Evolutionary conservation across 2,113 vertebrate species (phyloP).

Genomic region (Vulpes lagopus): DNA sequence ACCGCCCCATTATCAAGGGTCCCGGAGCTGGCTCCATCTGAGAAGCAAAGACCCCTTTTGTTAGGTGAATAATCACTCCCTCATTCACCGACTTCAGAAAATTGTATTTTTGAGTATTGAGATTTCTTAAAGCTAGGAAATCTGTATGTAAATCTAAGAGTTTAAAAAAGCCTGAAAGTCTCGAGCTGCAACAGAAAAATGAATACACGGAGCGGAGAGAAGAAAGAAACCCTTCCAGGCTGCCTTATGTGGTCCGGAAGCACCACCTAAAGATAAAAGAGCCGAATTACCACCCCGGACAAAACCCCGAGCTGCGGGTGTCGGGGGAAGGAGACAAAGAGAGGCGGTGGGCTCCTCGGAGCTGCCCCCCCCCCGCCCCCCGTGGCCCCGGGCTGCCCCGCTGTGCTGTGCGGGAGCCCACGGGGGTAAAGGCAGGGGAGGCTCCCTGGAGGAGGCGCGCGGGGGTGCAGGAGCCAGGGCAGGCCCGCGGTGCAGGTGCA

Average conservation of each 20-base stretch:
- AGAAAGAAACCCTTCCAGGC: fast-evolving
- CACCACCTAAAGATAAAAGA: neutral
- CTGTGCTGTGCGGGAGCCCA: too few species aligned
- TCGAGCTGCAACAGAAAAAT: neutral
- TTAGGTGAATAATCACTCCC: neutral
- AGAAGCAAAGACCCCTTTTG: neutral
- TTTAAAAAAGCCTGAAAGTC: neutral
- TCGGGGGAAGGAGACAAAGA: neutral
- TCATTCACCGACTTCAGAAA: neutral
- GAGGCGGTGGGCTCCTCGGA: neutral
- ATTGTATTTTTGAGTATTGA: neutral
- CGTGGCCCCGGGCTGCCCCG: neutral
- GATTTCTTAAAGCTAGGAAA: conserved; percentile 9
- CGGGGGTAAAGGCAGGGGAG: neutral
- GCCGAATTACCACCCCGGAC: fast-evolving
- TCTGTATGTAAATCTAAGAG: neutral
- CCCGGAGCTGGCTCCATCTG: neutral
- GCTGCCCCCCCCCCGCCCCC: neutral
- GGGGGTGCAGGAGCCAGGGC: neutral
- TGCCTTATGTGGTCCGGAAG: neutral
- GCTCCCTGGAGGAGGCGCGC: neutral
- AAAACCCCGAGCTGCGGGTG: neutral
- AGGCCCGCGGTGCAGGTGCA: neutral
- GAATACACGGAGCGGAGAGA: neutral
- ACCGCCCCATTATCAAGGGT: neutral